Evolutionary conservation across 2,888 invertebrate species (phyloP).

Genomic region (Coelinius sp.): DNA sequence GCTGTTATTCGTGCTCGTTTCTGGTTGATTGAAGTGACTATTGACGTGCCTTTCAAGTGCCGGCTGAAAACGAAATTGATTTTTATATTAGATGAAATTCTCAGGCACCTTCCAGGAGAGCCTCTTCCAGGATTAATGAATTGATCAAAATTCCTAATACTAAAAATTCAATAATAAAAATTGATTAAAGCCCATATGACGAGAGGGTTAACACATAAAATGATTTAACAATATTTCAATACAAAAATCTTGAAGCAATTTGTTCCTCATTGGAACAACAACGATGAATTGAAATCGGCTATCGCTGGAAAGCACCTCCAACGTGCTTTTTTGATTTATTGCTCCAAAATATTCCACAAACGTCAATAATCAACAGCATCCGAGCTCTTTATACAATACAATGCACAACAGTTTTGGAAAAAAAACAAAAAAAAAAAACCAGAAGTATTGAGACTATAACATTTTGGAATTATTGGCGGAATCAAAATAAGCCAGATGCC

Average conservation of each 20-base stretch:
- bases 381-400: neutral
- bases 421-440: neutral
- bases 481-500: neutral
- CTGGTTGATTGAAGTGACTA: conserved; percentile 85
- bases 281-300: conserved; percentile 39
- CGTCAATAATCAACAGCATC: neutral
- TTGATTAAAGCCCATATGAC: neutral
- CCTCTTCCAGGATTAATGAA: conserved; percentile 37
- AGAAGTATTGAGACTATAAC: neutral
- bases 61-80: conserved; percentile 73
- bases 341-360: neutral
- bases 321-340: neutral
- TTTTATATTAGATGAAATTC: conserved; percentile 34
- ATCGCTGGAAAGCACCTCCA: conserved; percentile 56
- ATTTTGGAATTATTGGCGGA: neutral
- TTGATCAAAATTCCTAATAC: neutral
- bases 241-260: neutral
- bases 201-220: neutral
- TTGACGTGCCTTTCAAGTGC: conserved; percentile 94
- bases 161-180: neutral
- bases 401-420: neutral
- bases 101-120: conserved; percentile 43
- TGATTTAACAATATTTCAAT: neutral
- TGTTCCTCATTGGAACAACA: conserved; percentile 4
- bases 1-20: conserved; percentile 74